These are phyloP conservation scores for Terrapene triunguis DNA, from an alignment of 2,113 vertebrate genomes.

Conservation along the genomic window DNA sequence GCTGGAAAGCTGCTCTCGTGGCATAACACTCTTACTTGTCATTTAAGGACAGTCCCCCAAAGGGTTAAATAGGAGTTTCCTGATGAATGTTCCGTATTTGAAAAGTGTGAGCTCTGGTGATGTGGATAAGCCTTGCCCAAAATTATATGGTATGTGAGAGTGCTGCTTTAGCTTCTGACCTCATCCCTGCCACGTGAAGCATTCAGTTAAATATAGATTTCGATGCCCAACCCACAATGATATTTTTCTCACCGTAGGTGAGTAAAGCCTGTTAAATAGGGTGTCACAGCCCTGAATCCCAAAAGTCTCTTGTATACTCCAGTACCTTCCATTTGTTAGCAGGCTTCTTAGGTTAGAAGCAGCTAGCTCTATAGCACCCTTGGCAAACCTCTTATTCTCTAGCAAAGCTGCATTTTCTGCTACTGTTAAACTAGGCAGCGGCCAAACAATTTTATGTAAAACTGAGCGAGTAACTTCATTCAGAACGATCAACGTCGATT, in stretches of 20 bases:
- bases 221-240: neutral
- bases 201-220: neutral
- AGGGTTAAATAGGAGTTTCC: neutral
- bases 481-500: neutral
- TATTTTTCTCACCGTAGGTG: neutral
- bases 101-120: neutral
- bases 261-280: neutral
- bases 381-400: neutral
- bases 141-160: neutral
- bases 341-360: neutral
- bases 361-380: neutral
- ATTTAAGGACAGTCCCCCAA: neutral
- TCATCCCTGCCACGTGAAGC: neutral
- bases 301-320: neutral
- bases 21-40: neutral
- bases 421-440: neutral
- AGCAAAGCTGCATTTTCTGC: neutral
- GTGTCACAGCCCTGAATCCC: neutral
- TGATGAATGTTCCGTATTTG: neutral
- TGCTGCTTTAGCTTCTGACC: neutral
- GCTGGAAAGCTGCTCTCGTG: neutral
- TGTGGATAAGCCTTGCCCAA: neutral
- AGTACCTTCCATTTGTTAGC: neutral
- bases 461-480: neutral
- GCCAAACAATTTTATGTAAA: neutral